Evolutionary conservation across 2,797 vertebrate species (phyloP).

Genomic region (Hyperoplus lanceolatus): DNA sequence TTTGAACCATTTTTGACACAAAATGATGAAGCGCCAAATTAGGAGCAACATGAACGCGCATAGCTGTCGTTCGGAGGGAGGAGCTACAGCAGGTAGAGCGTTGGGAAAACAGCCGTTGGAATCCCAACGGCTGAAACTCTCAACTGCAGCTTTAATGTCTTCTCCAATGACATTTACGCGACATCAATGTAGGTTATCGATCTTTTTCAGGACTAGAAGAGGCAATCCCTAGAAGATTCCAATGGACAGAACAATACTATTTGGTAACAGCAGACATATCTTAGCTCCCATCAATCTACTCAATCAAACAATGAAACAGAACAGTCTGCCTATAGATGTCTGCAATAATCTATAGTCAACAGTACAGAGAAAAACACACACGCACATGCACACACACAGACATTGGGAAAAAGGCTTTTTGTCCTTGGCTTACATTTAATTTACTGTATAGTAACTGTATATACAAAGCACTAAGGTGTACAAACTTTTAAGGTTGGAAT

Average conservation of each 20-base stretch:
- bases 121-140: no score
- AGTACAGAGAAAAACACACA: neutral
- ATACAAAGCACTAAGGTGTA: neutral
- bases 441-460: neutral
- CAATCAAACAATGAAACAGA: neutral
- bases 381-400: neutral
- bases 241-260: no score
- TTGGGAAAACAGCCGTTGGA: no score
- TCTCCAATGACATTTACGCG: neutral
- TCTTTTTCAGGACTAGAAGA: neutral
- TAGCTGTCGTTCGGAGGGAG: no score
- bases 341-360: neutral
- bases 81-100: no score
- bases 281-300: neutral
- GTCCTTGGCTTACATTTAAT: constrained; percentile 1
- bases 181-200: neutral
- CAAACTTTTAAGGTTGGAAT: neutral
- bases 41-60: no score
- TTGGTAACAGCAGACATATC: neutral
- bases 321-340: neutral
- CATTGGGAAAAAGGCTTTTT: neutral
- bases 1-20: no score
- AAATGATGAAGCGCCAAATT: no score
- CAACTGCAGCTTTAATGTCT: neutral
- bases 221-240: neutral